Percentiles rank a stretch among this genome's conserved stretches.
Evolutionary conservation across 92 coral and sea anemone genomes (phyloP).

Genomic region (Paramuricea clavata): DNA sequence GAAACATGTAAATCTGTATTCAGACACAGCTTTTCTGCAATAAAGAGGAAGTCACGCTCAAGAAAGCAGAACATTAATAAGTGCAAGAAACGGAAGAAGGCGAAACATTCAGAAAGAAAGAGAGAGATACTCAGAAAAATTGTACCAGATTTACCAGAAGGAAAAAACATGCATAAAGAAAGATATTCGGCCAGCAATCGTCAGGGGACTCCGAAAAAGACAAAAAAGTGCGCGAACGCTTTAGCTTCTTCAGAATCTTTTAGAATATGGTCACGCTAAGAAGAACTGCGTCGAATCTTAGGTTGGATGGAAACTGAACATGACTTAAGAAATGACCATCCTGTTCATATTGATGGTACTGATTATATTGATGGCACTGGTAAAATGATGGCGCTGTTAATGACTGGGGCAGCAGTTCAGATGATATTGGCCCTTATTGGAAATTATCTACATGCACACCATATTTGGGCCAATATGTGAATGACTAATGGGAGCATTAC

Average conservation of each 20-base stretch:
- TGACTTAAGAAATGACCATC: too few species aligned
- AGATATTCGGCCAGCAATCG: neutral
- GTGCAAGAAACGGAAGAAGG: too few species aligned
- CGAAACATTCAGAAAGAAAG: too few species aligned
- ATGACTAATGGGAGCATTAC: neutral
- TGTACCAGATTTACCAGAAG: conserved; percentile 36
- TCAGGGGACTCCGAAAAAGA: conserved; percentile 43
- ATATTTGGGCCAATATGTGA: neutral
- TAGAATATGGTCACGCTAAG: conserved; percentile 36
- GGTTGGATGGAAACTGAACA: too few species aligned
- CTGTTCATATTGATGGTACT: too few species aligned
- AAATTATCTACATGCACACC: conserved; percentile 7
- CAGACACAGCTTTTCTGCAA: too few species aligned
- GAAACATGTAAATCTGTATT: too few species aligned
- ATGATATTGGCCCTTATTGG: conserved; percentile 38
- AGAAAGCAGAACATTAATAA: too few species aligned
- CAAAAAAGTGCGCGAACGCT: conserved; percentile 22
- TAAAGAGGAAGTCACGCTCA: too few species aligned
- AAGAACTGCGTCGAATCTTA: neutral
- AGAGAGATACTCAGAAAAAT: conserved; percentile 30
- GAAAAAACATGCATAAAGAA: conserved; percentile 23
- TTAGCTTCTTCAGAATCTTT: conserved; percentile 14
- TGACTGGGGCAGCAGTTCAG: conserved; percentile 30
- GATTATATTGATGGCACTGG: too few species aligned
- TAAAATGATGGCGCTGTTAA: conserved; percentile 2